Evolutionary conservation across 2,113 vertebrate genomes (phyloP).

Genomic region (Glareola pratincola): DNA sequence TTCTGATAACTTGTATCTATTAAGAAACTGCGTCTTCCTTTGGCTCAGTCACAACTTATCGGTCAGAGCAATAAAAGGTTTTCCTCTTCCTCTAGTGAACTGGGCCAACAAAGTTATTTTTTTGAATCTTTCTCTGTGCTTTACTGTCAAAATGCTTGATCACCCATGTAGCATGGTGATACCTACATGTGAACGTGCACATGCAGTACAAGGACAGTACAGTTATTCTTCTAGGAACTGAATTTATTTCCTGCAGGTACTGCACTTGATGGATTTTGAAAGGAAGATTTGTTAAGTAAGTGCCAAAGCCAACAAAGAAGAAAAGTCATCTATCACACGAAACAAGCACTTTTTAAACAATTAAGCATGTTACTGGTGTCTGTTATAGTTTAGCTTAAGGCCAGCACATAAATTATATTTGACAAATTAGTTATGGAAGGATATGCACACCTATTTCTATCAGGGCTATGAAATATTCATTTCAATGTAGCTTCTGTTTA

Average conservation of each 20-base stretch:
- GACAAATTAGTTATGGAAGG: neutral
- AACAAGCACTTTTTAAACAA: neutral
- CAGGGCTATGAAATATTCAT: neutral
- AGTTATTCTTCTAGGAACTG: neutral
- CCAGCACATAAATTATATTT: neutral
- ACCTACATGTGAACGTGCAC: accelerated
- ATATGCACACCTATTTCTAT: neutral
- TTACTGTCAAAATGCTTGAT: neutral
- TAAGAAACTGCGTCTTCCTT: neutral
- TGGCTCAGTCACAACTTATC: neutral
- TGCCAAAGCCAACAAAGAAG: neutral
- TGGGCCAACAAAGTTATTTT: neutral
- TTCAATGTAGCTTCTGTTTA: neutral
- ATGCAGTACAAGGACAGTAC: neutral
- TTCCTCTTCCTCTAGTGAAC: neutral
- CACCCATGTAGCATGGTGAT: neutral
- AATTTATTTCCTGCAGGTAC: neutral
- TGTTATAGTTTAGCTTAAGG: neutral
- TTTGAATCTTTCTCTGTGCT: neutral
- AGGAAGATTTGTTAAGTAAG: neutral
- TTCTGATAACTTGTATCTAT: neutral
- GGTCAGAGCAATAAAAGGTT: neutral
- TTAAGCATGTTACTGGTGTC: neutral
- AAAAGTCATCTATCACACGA: neutral
- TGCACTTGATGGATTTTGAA: neutral